phyloP scores from a whole-genome alignment of 2,113 vertebrate genomes.

The Vidua chalybeata region DNA sequence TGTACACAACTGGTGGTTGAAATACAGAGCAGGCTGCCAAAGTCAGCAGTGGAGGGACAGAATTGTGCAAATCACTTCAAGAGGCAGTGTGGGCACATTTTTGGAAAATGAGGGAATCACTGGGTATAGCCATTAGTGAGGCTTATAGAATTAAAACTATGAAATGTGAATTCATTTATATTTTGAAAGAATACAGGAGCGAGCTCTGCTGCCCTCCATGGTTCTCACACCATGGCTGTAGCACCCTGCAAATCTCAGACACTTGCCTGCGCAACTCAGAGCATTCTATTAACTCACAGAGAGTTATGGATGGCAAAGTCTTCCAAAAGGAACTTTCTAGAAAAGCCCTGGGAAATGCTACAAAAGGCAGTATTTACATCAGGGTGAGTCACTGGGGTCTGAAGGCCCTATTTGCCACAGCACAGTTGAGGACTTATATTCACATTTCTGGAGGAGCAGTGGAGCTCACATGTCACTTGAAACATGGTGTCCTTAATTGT shows the following conservation, averaged over 20 bases:
- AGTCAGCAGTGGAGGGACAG: conserved; percentile 67
- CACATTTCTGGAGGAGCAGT: not conserved
- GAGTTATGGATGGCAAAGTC: not conserved
- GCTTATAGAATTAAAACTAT: conserved; percentile 55
- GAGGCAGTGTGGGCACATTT: conserved; percentile 63
- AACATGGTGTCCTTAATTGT: not conserved
- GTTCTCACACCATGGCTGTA: not conserved
- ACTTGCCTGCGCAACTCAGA: not conserved
- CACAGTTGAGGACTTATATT: not conserved
- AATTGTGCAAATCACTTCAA: conserved; percentile 66
- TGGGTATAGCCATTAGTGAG: conserved; percentile 69
- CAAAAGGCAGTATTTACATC: not conserved
- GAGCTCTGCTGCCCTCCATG: not conserved
- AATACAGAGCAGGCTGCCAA: conserved; percentile 62
- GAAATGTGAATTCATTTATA: conserved; percentile 47
- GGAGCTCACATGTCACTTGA: not conserved
- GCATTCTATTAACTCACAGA: not conserved
- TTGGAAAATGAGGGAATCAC: conserved; percentile 71
- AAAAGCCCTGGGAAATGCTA: not conserved
- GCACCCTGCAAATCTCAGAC: not conserved
- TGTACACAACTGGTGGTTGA: conserved; percentile 36
- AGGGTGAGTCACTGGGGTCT: not conserved
- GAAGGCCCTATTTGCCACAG: not conserved
- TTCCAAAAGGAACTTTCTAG: not conserved
- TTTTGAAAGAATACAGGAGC: conserved; percentile 33